Conservation (phyloP, 2,888 invertebrate species). For the Netelia virgata region DNA sequence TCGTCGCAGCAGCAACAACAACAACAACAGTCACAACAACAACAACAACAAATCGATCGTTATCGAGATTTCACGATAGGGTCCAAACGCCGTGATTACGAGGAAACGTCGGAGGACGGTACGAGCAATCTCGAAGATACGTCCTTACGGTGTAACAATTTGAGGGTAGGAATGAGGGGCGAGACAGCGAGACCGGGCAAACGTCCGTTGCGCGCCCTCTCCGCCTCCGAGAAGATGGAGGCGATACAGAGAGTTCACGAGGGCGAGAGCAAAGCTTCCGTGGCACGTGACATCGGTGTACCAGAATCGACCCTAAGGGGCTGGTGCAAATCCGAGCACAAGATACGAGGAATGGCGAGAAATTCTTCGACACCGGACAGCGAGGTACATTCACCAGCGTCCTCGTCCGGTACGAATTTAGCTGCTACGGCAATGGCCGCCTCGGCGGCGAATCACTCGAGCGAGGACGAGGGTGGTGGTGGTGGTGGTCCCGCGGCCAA, state of each 20-base stretch:
- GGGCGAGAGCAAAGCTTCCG: slow-evolving; percentile 94
- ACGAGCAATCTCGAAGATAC: slow-evolving; percentile 66
- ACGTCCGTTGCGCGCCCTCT: slow-evolving; percentile 92
- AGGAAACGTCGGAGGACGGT: slow-evolving; percentile 73
- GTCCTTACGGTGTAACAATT: slow-evolving; percentile 46
- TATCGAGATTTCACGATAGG: slow-evolving; percentile 11
- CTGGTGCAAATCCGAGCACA: slow-evolving; percentile 95
- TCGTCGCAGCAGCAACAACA: not conserved
- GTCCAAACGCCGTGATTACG: slow-evolving; percentile 66
- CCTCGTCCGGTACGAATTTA: slow-evolving; percentile 77
- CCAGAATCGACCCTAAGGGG: slow-evolving; percentile 94
- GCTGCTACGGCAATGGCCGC: slow-evolving; percentile 65
- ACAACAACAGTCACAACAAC: not conserved
- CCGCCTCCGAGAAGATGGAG: slow-evolving; percentile 92
- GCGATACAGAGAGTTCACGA: slow-evolving; percentile 93
- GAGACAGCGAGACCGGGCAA: slow-evolving; percentile 89
- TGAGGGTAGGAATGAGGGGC: slow-evolving; percentile 84
- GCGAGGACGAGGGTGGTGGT: slow-evolving; percentile 78
- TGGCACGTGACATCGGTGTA: slow-evolving; percentile 93
- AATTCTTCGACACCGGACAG: slow-evolving; percentile 90
- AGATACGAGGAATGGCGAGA: slow-evolving; percentile 89
- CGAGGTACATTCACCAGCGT: slow-evolving; percentile 79
- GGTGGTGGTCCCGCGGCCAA: slow-evolving; percentile 74
- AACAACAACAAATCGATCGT: not conserved
- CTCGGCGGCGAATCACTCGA: slow-evolving; percentile 67